phyloP scores from a whole-genome alignment of 2,888 invertebrate genomes.

The Pherbina coryleti region DNA sequence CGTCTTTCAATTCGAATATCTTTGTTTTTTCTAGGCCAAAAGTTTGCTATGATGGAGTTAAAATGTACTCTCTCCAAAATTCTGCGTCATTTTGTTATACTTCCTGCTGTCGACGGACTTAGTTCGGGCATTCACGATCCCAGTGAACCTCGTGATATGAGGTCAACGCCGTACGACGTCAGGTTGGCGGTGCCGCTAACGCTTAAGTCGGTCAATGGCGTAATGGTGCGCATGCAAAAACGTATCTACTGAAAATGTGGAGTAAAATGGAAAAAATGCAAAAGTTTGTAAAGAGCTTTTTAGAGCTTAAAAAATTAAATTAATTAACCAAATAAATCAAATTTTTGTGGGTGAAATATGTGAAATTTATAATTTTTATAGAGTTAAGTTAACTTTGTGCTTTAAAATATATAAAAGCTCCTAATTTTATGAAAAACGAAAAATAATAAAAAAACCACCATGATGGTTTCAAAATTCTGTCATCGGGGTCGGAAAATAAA shows the following conservation, averaged over 20 bases:
- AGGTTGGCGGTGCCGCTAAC: conserved; percentile 66
- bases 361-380: no score
- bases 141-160: neutral
- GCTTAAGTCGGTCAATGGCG: conserved; percentile 65
- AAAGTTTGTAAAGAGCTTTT: no score
- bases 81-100: conserved; percentile 67
- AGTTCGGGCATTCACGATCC: neutral
- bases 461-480: no score
- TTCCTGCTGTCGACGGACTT: conserved; percentile 40
- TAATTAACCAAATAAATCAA: no score
- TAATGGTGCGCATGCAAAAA: conserved; percentile 61
- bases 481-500: no score
- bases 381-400: no score
- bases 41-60: conserved; percentile 71
- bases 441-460: no score
- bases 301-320: no score
- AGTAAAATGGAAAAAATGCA: neutral
- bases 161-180: neutral
- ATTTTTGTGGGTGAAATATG: no score
- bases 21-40: conserved; percentile 57
- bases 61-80: conserved; percentile 70
- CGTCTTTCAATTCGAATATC: no score
- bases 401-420: no score
- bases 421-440: no score
- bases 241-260: neutral